These are phyloP conservation scores for Heterocephalus glaber DNA, from an alignment of 2,113 vertebrate species.

Conservation along the genomic window DNA sequence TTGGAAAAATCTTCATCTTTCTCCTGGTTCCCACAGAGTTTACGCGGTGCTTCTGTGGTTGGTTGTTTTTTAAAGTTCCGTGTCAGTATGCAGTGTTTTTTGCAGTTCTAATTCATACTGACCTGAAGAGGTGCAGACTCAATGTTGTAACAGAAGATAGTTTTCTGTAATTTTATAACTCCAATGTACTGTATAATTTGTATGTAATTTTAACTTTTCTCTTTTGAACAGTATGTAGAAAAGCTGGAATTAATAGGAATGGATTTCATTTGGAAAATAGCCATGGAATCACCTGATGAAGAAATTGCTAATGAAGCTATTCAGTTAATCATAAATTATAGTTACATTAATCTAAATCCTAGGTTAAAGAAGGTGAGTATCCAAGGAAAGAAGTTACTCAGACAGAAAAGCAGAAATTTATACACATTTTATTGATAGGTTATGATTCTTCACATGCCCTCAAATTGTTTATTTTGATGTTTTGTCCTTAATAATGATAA, in stretches of 20 bases:
- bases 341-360: slow-evolving; percentile 98
- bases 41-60: not conserved
- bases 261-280: slow-evolving; percentile 99
- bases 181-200: not conserved
- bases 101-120: slow-evolving; percentile 4
- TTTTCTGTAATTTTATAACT: not conserved
- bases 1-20: not conserved
- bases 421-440: slow-evolving; percentile 17
- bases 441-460: not conserved
- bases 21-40: not conserved
- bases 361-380: slow-evolving; percentile 95
- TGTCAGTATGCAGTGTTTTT: not conserved
- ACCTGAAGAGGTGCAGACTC: slow-evolving; percentile 9
- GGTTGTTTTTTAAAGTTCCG: not conserved
- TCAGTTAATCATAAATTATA: slow-evolving; percentile 98
- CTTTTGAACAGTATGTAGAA: slow-evolving; percentile 93
- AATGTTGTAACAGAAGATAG: not conserved
- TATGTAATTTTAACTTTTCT: slow-evolving; percentile 43
- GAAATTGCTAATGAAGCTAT: slow-evolving; percentile 99
- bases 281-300: slow-evolving; percentile 99
- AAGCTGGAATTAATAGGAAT: slow-evolving; percentile 97
- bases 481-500: slow-evolving; percentile 52
- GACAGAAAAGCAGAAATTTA: not conserved
- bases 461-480: slow-evolving; percentile 34
- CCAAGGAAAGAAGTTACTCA: not conserved